Evolutionary conservation across 2,113 vertebrate genomes (phyloP).

Genomic region (Ctenomys sociabilis): DNA sequence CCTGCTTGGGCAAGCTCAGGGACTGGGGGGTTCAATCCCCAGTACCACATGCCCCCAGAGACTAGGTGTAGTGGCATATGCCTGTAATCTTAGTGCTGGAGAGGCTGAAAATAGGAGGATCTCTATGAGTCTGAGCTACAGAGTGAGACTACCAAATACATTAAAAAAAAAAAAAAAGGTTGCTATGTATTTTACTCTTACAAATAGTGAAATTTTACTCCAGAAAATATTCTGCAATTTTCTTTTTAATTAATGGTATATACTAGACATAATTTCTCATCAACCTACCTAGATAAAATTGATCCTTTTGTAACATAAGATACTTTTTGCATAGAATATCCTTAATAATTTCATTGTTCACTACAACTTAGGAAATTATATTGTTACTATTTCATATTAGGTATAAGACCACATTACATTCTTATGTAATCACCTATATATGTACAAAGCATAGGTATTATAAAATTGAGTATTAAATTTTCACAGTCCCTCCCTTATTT

Average conservation of each 20-base stretch:
- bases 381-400: not conserved
- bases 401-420: not conserved
- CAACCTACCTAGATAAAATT: not conserved
- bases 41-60: too few relatives aligned
- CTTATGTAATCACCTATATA: not conserved
- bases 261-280: not conserved
- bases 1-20: too few relatives aligned
- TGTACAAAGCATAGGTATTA: not conserved
- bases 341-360: not conserved
- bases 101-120: too few relatives aligned
- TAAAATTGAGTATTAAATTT: not conserved
- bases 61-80: too few relatives aligned
- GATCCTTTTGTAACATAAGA: not conserved
- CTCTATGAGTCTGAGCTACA: too few relatives aligned
- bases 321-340: not conserved
- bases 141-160: too few relatives aligned
- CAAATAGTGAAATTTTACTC: not conserved
- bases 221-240: not conserved
- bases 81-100: too few relatives aligned
- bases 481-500: not conserved
- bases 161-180: not conserved
- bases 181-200: not conserved
- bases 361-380: not conserved
- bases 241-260: not conserved
- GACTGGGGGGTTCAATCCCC: too few relatives aligned